Evolutionary conservation across 2,113 vertebrate species (phyloP).

Genomic region (Corynorhinus townsendii): DNA sequence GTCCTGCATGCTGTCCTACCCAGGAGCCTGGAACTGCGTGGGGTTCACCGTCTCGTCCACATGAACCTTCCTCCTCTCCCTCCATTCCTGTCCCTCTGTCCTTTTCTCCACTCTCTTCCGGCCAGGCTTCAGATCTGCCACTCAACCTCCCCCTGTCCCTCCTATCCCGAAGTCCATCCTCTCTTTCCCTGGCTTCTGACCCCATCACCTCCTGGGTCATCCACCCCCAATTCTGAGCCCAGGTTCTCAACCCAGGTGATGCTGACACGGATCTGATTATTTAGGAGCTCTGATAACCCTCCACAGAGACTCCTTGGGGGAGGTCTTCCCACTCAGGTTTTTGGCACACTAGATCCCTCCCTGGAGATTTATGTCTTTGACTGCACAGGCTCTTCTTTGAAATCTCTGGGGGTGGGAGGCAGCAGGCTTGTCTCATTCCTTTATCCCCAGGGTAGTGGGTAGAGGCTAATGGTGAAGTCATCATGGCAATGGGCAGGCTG

Average conservation of each 20-base stretch:
- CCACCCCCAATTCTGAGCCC: background rate
- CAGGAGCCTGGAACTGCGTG: background rate
- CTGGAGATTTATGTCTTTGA: background rate
- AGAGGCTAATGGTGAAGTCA: background rate
- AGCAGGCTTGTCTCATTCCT: background rate
- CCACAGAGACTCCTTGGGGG: background rate
- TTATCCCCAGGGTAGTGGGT: background rate
- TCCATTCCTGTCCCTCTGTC: background rate
- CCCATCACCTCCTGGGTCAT: background rate
- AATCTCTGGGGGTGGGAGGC: background rate
- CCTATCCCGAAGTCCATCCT: background rate
- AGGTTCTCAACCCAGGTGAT: background rate
- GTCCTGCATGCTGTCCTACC: background rate
- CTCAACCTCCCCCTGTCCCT: background rate
- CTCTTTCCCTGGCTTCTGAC: background rate
- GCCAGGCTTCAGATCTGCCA: background rate
- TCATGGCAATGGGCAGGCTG: background rate
- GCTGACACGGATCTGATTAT: background rate
- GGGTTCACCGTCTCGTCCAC: accelerated
- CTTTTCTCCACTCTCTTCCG: background rate
- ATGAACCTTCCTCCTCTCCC: background rate
- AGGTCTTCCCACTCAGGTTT: background rate
- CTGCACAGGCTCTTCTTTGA: background rate
- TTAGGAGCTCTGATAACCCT: background rate
- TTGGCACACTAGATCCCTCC: background rate